Percentiles rank a stretch among this genome's conserved stretches.
These are phyloP conservation scores for Diaprepes abbreviatus DNA, from an alignment of 2,888 invertebrate genomes.

Conservation along the genomic window DNA sequence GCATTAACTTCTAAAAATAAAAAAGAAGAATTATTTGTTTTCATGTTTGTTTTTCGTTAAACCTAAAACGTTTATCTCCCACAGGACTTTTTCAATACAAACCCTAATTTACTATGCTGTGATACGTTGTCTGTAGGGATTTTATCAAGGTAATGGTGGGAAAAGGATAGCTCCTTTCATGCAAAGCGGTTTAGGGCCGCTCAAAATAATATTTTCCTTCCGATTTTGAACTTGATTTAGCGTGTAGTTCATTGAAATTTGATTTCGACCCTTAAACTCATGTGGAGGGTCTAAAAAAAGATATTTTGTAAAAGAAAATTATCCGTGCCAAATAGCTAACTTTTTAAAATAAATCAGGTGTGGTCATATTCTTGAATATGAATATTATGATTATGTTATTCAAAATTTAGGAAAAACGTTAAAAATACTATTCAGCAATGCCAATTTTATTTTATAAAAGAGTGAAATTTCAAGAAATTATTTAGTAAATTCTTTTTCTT, in stretches of 20 bases:
- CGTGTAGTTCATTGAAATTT: conserved; percentile 11
- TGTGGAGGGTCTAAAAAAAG: neutral
- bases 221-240: conserved; percentile 5
- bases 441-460: too few relatives aligned
- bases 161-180: conserved; percentile 8
- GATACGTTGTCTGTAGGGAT: conserved; percentile 13
- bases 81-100: conserved; percentile 6
- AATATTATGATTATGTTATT: too few relatives aligned
- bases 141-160: conserved; percentile 11
- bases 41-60: neutral
- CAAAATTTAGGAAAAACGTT: too few relatives aligned
- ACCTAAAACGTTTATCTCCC: neutral
- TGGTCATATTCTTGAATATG: too few relatives aligned
- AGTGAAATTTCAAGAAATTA: too few relatives aligned
- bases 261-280: conserved; percentile 1
- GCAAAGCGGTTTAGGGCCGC: conserved; percentile 12
- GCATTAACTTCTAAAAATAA: too few relatives aligned
- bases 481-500: too few relatives aligned
- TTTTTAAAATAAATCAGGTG: neutral
- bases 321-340: neutral
- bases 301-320: neutral
- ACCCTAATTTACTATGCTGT: conserved; percentile 1
- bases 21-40: neutral
- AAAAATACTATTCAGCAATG: too few relatives aligned
- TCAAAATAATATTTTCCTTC: conserved; percentile 14